Conservation (phyloP, 2,888 invertebrate genomes). For the Dryobotodes eremita region DNA sequence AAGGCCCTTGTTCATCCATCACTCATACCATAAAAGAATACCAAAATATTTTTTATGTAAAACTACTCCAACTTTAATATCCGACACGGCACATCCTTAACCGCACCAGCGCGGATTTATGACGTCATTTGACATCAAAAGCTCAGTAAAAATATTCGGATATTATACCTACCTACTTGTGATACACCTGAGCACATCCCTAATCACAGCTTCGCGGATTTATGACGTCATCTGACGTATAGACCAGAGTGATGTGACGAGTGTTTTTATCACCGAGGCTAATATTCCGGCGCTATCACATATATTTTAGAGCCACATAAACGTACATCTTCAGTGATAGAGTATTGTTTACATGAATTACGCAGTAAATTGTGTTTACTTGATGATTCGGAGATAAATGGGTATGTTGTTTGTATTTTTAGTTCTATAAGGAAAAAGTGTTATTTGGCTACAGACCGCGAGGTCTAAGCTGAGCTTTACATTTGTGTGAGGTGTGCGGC, state of each 20-base stretch:
- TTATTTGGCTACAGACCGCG: not conserved
- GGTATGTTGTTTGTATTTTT: slow-evolving; percentile 27
- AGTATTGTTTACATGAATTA: slow-evolving; percentile 33
- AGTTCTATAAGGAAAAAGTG: not conserved
- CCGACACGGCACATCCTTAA: slow-evolving; percentile 30
- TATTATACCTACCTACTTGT: slow-evolving; percentile 26
- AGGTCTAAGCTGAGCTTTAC: too few relatives aligned
- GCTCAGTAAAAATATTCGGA: slow-evolving; percentile 31
- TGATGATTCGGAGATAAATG: slow-evolving; percentile 24
- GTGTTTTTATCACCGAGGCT: slow-evolving; percentile 58
- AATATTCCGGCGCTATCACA: slow-evolving; percentile 45
- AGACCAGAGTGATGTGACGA: slow-evolving; percentile 47
- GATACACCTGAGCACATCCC: slow-evolving; percentile 56
- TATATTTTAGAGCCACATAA: slow-evolving; percentile 54
- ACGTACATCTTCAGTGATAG: slow-evolving; percentile 49
- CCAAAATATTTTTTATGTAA: slow-evolving; percentile 11
- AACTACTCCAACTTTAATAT: slow-evolving; percentile 46
- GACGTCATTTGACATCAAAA: slow-evolving; percentile 46
- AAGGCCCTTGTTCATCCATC: not conserved
- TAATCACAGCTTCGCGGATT: slow-evolving; percentile 48
- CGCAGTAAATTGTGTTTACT: slow-evolving; percentile 39
- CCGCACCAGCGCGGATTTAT: slow-evolving; percentile 51
- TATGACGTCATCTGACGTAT: slow-evolving; percentile 56
- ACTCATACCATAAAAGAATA: not conserved
- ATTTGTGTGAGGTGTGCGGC: too few relatives aligned